These are phyloP conservation scores for Oxycera nigricornis DNA, from an alignment of 2,888 invertebrate genomes.

Conservation along the genomic window DNA sequence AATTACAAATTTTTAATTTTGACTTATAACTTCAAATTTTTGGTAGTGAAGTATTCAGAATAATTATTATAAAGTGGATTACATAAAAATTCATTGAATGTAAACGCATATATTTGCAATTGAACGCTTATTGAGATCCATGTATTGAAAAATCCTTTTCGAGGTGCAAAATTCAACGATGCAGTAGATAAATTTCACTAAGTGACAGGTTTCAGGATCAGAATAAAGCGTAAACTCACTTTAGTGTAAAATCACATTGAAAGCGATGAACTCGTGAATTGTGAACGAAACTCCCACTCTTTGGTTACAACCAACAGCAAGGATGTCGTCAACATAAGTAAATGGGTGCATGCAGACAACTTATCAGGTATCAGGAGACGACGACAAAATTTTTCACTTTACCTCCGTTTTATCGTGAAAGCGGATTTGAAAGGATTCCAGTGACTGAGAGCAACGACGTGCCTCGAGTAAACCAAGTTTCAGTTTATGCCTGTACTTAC, in stretches of 20 bases:
- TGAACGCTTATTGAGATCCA: no score
- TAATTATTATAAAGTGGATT: no score
- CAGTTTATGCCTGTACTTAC: slow-evolving; percentile 15
- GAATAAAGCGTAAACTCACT: slow-evolving; percentile 7
- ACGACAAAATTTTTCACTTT: slow-evolving; percentile 40
- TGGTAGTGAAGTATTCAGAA: no score
- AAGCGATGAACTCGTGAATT: slow-evolving; percentile 4
- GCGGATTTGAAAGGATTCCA: slow-evolving; percentile 18
- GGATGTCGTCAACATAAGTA: neutral
- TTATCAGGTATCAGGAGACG: slow-evolving; percentile 40
- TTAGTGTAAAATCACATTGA: slow-evolving; percentile 12
- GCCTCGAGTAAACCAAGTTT: neutral
- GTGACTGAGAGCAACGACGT: neutral
- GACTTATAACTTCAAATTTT: no score
- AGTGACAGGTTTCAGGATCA: slow-evolving; percentile 5
- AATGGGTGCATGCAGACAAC: neutral
- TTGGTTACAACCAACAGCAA: neutral
- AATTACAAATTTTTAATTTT: no score
- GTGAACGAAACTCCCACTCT: neutral
- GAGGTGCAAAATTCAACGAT: neutral
- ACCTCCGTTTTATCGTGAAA: slow-evolving; percentile 28
- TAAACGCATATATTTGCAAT: no score
- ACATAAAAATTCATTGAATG: no score
- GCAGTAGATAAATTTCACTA: neutral
- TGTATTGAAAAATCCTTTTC: no score